Conservation (phyloP, 2,888 invertebrate species). For the Halocaridina rubra region DNA sequence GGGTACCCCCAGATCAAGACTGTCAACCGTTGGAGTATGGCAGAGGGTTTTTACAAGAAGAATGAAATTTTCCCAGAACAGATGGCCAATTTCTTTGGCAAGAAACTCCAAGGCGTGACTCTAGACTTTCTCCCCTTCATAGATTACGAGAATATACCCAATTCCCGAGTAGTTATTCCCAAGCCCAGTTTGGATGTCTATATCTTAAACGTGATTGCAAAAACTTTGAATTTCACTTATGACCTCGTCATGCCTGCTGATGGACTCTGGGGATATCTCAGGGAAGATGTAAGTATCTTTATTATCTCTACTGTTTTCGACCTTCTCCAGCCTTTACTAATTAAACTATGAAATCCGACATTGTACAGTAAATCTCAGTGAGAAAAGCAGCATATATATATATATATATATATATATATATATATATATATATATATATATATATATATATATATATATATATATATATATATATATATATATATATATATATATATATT, state of each 20-base stretch:
- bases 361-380: too few relatives aligned
- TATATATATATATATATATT: too few relatives aligned
- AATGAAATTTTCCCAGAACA: slow-evolving; percentile 51
- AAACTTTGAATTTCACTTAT: slow-evolving; percentile 57
- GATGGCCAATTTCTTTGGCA: slow-evolving; percentile 59
- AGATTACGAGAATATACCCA: slow-evolving; percentile 10
- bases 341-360: too few relatives aligned
- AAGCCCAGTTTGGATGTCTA: slow-evolving; percentile 47
- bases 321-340: background rate
- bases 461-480: too few relatives aligned
- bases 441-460: too few relatives aligned
- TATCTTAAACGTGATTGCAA: slow-evolving; percentile 48
- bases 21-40: slow-evolving; percentile 12
- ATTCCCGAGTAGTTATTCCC: slow-evolving; percentile 27
- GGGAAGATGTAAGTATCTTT: slow-evolving; percentile 40
- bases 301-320: background rate
- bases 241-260: slow-evolving; percentile 57
- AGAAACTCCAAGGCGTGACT: slow-evolving; percentile 36
- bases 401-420: too few relatives aligned
- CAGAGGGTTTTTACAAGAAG: background rate
- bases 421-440: too few relatives aligned
- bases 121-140: slow-evolving; percentile 57
- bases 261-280: slow-evolving; percentile 43
- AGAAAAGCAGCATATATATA: too few relatives aligned
- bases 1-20: slow-evolving; percentile 14